Conservation (phyloP, 2,113 vertebrate species). For the Chionis minor region DNA sequence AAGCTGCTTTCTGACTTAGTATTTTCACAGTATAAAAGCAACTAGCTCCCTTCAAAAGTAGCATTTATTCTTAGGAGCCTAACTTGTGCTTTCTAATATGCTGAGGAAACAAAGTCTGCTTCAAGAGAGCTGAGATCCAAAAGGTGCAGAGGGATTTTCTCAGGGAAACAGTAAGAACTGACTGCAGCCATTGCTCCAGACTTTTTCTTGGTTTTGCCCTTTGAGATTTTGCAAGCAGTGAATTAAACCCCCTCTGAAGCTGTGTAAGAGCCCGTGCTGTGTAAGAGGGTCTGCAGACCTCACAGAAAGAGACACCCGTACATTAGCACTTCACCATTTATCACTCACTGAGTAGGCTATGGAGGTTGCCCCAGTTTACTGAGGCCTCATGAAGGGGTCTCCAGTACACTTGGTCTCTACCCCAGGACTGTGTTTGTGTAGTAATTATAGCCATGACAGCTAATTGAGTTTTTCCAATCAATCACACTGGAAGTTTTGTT, state of each 20-base stretch:
- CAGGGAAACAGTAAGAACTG: not conserved
- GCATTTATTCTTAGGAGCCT: not conserved
- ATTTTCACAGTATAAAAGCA: not conserved
- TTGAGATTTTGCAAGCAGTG: not conserved
- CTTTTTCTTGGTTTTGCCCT: not conserved
- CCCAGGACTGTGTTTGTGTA: slow-evolving; percentile 53
- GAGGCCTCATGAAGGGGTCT: slow-evolving; percentile 11
- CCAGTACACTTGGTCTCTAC: slow-evolving; percentile 35
- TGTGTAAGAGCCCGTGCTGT: not conserved
- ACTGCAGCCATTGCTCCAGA: not conserved
- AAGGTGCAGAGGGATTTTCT: not conserved
- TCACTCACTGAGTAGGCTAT: not conserved
- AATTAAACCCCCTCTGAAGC: not conserved
- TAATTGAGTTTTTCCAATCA: slow-evolving; percentile 68
- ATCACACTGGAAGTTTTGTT: slow-evolving; percentile 65
- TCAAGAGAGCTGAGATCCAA: not conserved
- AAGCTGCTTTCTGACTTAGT: not conserved
- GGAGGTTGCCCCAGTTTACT: slow-evolving; percentile 27
- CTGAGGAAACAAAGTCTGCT: not conserved
- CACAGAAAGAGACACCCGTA: slow-evolving; percentile 36
- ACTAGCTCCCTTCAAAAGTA: not conserved
- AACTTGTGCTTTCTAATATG: not conserved
- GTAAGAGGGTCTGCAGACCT: slow-evolving; percentile 23
- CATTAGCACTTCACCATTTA: not conserved
- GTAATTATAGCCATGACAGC: slow-evolving; percentile 65